A percentile compares a stretch with the other conserved stretches of the same genome.
Conservation (phyloP, 2,797 vertebrate species). For the Furcifer pardalis region DNA sequence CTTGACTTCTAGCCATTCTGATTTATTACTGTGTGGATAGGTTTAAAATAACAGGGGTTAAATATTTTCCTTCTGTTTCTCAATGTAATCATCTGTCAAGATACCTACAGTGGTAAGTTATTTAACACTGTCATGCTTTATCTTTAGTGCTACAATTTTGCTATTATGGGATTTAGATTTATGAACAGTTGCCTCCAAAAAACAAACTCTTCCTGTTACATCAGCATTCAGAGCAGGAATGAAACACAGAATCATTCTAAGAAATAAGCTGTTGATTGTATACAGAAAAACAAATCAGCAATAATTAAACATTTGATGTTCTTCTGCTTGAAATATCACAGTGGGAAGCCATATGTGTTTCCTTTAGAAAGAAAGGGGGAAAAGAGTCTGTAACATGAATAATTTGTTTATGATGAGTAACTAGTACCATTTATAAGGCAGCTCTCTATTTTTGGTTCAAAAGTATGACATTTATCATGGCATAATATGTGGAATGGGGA, state of each 20-base stretch:
- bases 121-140: not conserved
- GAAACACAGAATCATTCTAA: slow-evolving; percentile 41
- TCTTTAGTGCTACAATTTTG: slow-evolving; percentile 17
- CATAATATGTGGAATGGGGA: not conserved
- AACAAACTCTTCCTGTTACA: not conserved
- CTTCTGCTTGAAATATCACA: slow-evolving; percentile 52
- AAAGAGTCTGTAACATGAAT: slow-evolving; percentile 15
- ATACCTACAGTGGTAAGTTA: slow-evolving; percentile 1
- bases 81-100: not conserved
- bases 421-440: slow-evolving; percentile 3
- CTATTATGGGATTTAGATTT: slow-evolving; percentile 30
- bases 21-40: slow-evolving; percentile 15
- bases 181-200: slow-evolving; percentile 35
- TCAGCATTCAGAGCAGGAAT: slow-evolving; percentile 50
- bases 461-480: not conserved
- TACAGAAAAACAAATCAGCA: slow-evolving; percentile 54
- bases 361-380: slow-evolving; percentile 38
- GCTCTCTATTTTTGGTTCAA: slow-evolving; percentile 30
- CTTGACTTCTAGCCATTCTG: not conserved
- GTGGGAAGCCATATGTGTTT: slow-evolving; percentile 38
- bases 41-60: slow-evolving; percentile 24
- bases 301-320: slow-evolving; percentile 60
- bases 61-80: not conserved
- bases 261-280: slow-evolving; percentile 53
- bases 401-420: slow-evolving; percentile 1